These are phyloP conservation scores for Rhinolophus ferrumequinum DNA, from an alignment of 2,113 vertebrate genomes.

Conservation along the genomic window DNA sequence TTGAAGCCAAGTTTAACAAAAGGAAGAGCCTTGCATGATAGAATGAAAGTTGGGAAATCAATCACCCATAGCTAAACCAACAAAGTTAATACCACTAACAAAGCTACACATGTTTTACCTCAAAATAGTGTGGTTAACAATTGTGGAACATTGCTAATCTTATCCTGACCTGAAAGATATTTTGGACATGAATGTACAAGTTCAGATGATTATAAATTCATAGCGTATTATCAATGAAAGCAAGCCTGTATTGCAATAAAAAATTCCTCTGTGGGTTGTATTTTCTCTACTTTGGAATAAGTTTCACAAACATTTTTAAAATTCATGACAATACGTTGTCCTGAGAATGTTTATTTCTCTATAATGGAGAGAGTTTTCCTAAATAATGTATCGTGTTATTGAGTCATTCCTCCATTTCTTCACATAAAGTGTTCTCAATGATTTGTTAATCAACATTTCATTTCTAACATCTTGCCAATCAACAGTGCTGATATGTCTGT, in stretches of 20 bases:
- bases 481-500: neutral
- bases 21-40: slow-evolving; percentile 11
- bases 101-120: neutral
- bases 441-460: neutral
- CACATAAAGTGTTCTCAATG: neutral
- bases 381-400: neutral
- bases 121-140: neutral
- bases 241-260: neutral
- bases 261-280: neutral
- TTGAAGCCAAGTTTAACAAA: slow-evolving; percentile 25
- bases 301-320: neutral
- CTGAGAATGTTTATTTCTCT: neutral
- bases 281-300: neutral
- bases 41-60: slow-evolving; percentile 33
- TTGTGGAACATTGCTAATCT: slow-evolving; percentile 37
- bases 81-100: slow-evolving; percentile 32
- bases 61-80: slow-evolving; percentile 45
- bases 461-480: neutral
- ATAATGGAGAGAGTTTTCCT: neutral
- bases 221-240: neutral
- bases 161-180: neutral
- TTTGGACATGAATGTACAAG: slow-evolving; percentile 35
- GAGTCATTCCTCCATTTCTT: neutral
- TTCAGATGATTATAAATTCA: neutral
- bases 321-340: neutral